Conservation (phyloP, 92 coral and sea anemone species). For the Phenganax stokvisi region DNA sequence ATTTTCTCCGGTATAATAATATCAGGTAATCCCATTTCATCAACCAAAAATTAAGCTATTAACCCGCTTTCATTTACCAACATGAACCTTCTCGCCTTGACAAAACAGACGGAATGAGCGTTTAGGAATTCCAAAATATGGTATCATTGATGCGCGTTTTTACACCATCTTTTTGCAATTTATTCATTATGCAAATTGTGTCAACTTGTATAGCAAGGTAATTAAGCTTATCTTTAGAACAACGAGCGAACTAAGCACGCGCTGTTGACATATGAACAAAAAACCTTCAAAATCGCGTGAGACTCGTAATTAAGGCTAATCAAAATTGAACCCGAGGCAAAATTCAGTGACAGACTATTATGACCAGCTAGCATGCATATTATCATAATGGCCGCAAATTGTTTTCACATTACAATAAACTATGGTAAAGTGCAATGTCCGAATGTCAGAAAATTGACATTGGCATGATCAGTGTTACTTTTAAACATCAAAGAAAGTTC, state of each 20-base stretch:
- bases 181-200: background rate
- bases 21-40: background rate
- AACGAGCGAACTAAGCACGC: conserved; percentile 1
- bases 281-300: background rate
- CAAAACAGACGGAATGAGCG: background rate
- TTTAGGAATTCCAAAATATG: background rate
- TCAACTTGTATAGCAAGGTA: background rate
- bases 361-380: background rate
- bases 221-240: conserved; percentile 9
- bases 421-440: background rate
- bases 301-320: background rate
- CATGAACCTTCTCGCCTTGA: background rate
- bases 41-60: background rate
- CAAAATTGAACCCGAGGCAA: background rate
- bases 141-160: background rate
- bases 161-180: background rate
- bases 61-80: background rate
- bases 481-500: background rate
- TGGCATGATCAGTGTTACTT: background rate
- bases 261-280: conserved; percentile 5
- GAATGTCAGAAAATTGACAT: background rate
- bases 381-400: background rate
- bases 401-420: background rate
- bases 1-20: background rate
- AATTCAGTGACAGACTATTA: background rate